Evolutionary conservation across 2,797 vertebrate species (phyloP), one percentile per base, ranked within the genome.

Genomic region (Tragelaphus oryx): DNA sequence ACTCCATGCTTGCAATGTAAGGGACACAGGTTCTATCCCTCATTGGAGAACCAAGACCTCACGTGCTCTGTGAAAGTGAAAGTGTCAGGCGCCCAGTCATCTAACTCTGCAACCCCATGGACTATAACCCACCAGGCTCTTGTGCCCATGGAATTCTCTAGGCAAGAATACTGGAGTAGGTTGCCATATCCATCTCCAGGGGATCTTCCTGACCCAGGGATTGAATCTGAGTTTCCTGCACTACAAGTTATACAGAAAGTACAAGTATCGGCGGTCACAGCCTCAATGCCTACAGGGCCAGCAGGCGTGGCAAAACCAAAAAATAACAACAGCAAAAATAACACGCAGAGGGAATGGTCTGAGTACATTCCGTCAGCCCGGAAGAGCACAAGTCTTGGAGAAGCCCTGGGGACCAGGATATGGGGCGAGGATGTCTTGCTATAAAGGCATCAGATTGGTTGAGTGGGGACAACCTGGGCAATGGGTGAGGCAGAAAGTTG

Each of bases 341-440:
- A 48, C 0, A 1, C 1, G 9, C 24, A 44, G 4, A 33, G 37
- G 65, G 75, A 13, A 18, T 12, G 4, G 17, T 30, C 16, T 55
- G 71, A 74, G 46, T 84, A 76, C 4, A 44, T 3, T 1, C n/a
- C 8, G 11, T 41, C 78, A 16, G 37, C 52, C n/a, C 65, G 76
- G 74, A 84, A 71, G 0, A 82, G 33, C 26, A 17, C 2, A 30
- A 7, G 1, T 54, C 48, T 5, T 0, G 1, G 62, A 30, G 50
- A 41, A 50, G 30, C 10, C 57, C 12, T 50, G 2, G 41, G 44
- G 28, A 33, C 5, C 2, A 75, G 28, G 78, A 54, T 11, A 48
- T 2, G 37, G 22, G 28, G 16, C 6, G 18, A 46, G 57, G 7
- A 26, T 0, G 1, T 46, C 60, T 17, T 17, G 44, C 54, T 28